phyloP scores from a whole-genome alignment of 1,140 invertebrate species.

The Drosophila arizonae region DNA sequence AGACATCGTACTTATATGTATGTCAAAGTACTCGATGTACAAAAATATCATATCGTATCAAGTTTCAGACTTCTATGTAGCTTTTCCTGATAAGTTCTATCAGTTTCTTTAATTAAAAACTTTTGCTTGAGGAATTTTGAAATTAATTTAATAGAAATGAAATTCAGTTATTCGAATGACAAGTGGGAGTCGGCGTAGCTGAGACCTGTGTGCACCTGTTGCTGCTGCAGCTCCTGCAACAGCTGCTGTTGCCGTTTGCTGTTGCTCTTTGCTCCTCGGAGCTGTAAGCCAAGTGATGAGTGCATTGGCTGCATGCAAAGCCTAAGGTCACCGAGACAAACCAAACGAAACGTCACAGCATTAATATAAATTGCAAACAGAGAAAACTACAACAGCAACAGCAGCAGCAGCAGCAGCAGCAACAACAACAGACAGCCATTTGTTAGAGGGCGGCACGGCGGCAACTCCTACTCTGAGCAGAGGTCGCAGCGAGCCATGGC shows the following conservation, averaged over 20 bases:
- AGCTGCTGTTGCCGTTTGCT: not conserved
- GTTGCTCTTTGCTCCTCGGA: conserved; percentile 3
- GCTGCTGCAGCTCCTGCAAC: not conserved
- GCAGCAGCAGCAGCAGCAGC: conserved; percentile 13
- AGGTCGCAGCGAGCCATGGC: conserved; percentile 2
- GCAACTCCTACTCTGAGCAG: conserved; percentile 25
- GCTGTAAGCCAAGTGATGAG: conserved; percentile 17
- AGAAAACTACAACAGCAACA: conserved; percentile 37
- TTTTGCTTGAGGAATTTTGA: no score
- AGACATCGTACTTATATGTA: no score
- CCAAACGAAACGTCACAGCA: conserved; percentile 39
- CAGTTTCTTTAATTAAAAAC: not conserved
- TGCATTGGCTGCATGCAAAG: conserved; percentile 32
- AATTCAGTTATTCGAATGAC: conserved; percentile 11
- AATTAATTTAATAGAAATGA: no score
- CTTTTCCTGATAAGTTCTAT: no score
- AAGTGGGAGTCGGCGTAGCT: not conserved
- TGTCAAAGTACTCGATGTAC: no score
- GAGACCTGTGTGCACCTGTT: not conserved
- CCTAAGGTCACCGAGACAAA: conserved; percentile 40
- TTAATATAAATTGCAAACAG: conserved; percentile 54
- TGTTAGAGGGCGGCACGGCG: conserved; percentile 36
- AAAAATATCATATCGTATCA: no score
- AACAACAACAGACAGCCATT: conserved; percentile 15
- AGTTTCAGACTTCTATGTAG: no score